phyloP scores from a whole-genome alignment of 2,888 invertebrate species.

The Oligia fasciuncula region DNA sequence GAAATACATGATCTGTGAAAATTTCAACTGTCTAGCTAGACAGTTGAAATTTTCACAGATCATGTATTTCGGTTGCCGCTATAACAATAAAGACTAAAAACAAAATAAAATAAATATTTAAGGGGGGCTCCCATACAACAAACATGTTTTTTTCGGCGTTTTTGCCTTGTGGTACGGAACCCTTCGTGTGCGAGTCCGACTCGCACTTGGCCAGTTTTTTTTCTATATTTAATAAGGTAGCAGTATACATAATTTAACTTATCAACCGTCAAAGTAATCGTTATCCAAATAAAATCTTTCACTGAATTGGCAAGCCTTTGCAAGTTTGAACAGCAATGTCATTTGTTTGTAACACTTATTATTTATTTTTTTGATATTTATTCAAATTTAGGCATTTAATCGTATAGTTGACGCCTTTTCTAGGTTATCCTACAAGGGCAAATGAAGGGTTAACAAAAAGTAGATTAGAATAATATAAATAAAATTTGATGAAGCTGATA shows the following conservation, averaged over 20 bases:
- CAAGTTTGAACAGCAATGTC: conserved; percentile 9
- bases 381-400: background rate
- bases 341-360: conserved; percentile 5
- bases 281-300: conserved; percentile 27
- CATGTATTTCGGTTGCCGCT: too few species aligned
- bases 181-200: too few species aligned
- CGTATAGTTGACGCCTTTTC: background rate
- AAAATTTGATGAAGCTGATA: background rate
- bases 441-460: background rate
- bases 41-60: too few species aligned
- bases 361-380: background rate
- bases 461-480: conserved; percentile 1
- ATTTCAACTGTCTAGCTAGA: too few species aligned
- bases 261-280: conserved; percentile 7
- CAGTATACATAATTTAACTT: background rate
- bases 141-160: too few species aligned
- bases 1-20: too few species aligned
- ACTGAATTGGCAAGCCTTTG: conserved; percentile 21
- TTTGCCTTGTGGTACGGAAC: too few species aligned
- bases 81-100: too few species aligned
- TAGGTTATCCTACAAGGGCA: too few species aligned
- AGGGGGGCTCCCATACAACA: too few species aligned
- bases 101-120: too few species aligned
- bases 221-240: background rate
- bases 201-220: background rate